phyloP scores from a whole-genome alignment of 1,140 invertebrate genomes.

The Protaetia brevitarsis region DNA sequence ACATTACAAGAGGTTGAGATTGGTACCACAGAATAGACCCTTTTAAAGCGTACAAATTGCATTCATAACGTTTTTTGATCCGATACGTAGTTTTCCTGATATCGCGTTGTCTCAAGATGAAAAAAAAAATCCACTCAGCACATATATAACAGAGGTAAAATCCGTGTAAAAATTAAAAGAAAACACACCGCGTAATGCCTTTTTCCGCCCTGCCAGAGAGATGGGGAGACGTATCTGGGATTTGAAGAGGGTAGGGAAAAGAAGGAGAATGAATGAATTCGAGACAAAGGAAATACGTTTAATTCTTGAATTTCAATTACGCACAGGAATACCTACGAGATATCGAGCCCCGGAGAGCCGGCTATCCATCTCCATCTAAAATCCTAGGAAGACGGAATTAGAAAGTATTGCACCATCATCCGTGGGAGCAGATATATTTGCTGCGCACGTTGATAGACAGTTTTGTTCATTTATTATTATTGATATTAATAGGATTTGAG shows the following conservation, averaged over 20 bases:
- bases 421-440: not conserved
- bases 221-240: not conserved
- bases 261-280: not conserved
- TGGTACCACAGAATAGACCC: too few species aligned
- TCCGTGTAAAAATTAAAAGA: conserved; percentile 9
- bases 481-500: not conserved
- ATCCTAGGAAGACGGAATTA: not conserved
- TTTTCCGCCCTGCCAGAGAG: not conserved
- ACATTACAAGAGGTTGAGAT: too few species aligned
- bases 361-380: not conserved
- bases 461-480: not conserved
- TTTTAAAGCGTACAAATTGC: too few species aligned
- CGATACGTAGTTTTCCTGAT: too few species aligned
- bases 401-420: not conserved
- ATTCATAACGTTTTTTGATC: too few species aligned
- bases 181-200: too few species aligned
- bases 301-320: conserved; percentile 14
- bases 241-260: too few species aligned
- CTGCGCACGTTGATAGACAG: not conserved
- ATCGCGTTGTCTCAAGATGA: too few species aligned
- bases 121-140: too few species aligned
- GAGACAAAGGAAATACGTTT: not conserved
- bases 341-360: not conserved
- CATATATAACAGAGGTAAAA: too few species aligned
- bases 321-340: not conserved